Conservation (phyloP, 2,888 invertebrate genomes). For the Ypsolopha sequella region DNA sequence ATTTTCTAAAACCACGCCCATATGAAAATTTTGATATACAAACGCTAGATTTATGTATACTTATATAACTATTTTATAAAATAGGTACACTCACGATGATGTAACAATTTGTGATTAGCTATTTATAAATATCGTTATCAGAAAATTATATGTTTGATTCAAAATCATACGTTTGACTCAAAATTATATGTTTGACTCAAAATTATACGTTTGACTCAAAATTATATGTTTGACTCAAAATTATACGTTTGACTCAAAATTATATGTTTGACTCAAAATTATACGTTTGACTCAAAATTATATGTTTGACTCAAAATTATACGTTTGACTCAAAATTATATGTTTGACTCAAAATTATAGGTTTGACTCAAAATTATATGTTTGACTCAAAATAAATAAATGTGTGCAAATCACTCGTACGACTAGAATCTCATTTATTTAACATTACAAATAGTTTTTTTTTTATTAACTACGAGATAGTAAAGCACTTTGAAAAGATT, state of each 20-base stretch:
- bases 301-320: constrained; percentile 9
- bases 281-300: too few species aligned
- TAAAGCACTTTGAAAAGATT: constrained; percentile 70
- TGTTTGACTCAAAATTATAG: constrained; percentile 9
- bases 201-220: constrained; percentile 9
- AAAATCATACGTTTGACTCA: constrained; percentile 9
- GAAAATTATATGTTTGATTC: constrained; percentile 4
- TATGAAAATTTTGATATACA: constrained; percentile 57
- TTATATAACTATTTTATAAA: constrained; percentile 48
- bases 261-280: constrained; percentile 11
- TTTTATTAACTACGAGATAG: constrained; percentile 63
- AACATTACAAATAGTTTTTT: constrained; percentile 63
- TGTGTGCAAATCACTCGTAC: constrained; percentile 59
- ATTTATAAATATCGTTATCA: not conserved
- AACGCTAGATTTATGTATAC: constrained; percentile 49
- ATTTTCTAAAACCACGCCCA: constrained; percentile 44
- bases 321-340: constrained; percentile 9
- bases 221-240: too few species aligned
- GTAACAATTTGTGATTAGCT: constrained; percentile 31
- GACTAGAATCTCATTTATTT: constrained; percentile 51
- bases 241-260: not conserved
- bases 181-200: constrained; percentile 9
- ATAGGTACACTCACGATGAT: constrained; percentile 41
- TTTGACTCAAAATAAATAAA: constrained; percentile 14
- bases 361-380: too few species aligned